Evolutionary conservation across 2,113 vertebrate genomes (phyloP).

Genomic region (Planiliza haematocheilus): DNA sequence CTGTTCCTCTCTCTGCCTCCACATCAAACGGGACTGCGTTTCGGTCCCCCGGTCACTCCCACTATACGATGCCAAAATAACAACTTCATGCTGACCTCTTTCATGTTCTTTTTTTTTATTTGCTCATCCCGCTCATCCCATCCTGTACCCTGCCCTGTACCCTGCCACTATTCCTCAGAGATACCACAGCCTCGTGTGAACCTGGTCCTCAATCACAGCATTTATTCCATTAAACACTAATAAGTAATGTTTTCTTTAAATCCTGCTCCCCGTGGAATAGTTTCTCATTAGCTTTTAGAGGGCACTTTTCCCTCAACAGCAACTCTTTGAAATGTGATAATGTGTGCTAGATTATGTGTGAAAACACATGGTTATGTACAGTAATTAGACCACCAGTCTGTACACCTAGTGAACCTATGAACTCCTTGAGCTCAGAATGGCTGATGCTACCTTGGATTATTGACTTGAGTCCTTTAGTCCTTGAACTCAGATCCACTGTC

Average conservation of each 20-base stretch:
- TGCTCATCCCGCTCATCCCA: neutral
- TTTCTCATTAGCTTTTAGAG: conserved; percentile 4
- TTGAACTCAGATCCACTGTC: too few species aligned
- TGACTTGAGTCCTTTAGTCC: too few species aligned
- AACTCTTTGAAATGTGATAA: conserved; percentile 20
- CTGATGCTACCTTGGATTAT: too few species aligned
- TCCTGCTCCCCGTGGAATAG: neutral
- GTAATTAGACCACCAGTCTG: neutral
- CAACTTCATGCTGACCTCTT: too few species aligned
- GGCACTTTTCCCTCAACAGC: neutral
- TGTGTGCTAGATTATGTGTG: conserved; percentile 24
- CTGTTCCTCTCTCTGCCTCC: too few species aligned
- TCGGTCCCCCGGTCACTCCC: too few species aligned
- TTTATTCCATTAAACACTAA: conserved; percentile 16
- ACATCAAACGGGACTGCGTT: too few species aligned
- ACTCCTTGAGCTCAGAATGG: too few species aligned
- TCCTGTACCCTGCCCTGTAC: neutral
- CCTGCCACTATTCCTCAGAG: conserved; percentile 9
- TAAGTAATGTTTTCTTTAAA: neutral
- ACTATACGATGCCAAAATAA: too few species aligned
- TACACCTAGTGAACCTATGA: too few species aligned
- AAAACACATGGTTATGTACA: conserved; percentile 25
- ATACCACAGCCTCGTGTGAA: conserved; percentile 33
- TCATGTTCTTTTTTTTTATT: neutral
- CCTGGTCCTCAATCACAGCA: conserved; percentile 6